phyloP scores from a whole-genome alignment of 2,797 vertebrate genomes.

The Hippopotamyrus pictus region DNA sequence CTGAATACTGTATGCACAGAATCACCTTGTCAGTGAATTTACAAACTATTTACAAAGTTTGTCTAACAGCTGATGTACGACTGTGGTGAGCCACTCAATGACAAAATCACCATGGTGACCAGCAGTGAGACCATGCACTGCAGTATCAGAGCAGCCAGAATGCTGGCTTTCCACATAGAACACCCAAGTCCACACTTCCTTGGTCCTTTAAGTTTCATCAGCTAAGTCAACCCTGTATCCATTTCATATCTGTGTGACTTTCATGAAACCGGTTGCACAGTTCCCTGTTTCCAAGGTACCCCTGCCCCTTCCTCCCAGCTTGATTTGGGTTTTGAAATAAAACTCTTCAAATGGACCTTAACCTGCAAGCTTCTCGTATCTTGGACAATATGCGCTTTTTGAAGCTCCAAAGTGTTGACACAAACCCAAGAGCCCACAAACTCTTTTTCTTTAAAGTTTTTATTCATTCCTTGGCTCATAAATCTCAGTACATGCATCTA shows the following conservation, averaged over 20 bases:
- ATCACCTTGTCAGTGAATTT: not conserved
- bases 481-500: not conserved
- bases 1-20: not conserved
- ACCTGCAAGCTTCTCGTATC: not conserved
- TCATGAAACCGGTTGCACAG: not conserved
- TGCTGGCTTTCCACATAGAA: not conserved
- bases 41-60: not conserved
- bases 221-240: not conserved
- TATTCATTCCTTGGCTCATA: not conserved
- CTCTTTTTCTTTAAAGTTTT: not conserved
- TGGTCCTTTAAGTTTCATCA: not conserved
- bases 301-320: not conserved
- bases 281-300: not conserved
- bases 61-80: not conserved
- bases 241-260: not conserved
- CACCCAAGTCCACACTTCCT: not conserved
- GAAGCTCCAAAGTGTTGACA: not conserved
- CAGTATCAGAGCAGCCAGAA: not conserved
- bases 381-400: not conserved
- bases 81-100: not conserved
- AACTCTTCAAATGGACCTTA: not conserved
- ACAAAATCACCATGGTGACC: not conserved
- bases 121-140: not conserved
- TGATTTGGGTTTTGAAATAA: not conserved
- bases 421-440: not conserved